A percentile compares a stretch with the other conserved stretches of the same genome.
These are phyloP conservation scores for Athetis lepigone DNA, from an alignment of 2,888 invertebrate species.

Conservation along the genomic window DNA sequence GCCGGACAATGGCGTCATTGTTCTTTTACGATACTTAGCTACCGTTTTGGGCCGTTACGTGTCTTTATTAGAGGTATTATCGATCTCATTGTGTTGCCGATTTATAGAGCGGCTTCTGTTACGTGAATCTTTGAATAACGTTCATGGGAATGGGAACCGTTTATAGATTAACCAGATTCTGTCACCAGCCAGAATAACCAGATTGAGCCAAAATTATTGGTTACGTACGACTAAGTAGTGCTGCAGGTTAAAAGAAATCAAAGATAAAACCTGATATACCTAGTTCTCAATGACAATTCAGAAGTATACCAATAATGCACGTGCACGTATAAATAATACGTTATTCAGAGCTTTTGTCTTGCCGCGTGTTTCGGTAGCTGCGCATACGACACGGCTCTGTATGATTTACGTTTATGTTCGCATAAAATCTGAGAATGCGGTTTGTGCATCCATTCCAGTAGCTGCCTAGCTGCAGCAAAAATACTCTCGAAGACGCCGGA, in stretches of 20 bases:
- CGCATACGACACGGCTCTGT: slow-evolving; percentile 52
- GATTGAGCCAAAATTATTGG: too few relatives aligned
- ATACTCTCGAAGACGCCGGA: slow-evolving; percentile 26
- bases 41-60: slow-evolving; percentile 86
- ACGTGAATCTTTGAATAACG: slow-evolving; percentile 80
- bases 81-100: slow-evolving; percentile 85
- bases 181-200: too few relatives aligned
- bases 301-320: slow-evolving; percentile 47
- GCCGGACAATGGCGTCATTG: slow-evolving; percentile 78
- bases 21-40: slow-evolving; percentile 85
- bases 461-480: slow-evolving; percentile 35
- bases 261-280: neutral
- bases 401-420: slow-evolving; percentile 76
- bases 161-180: slow-evolving; percentile 51
- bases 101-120: slow-evolving; percentile 83
- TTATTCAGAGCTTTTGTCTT: slow-evolving; percentile 58
- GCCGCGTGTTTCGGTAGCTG: slow-evolving; percentile 65
- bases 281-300: slow-evolving; percentile 9
- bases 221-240: too few relatives aligned
- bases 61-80: slow-evolving; percentile 85
- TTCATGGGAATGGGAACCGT: slow-evolving; percentile 87
- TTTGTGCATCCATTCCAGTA: slow-evolving; percentile 61
- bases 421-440: slow-evolving; percentile 74
- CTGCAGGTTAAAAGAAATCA: neutral
- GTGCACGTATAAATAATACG: too few relatives aligned